Conservation (phyloP, 2,888 invertebrate species). For the Geophilus truncorum region DNA sequence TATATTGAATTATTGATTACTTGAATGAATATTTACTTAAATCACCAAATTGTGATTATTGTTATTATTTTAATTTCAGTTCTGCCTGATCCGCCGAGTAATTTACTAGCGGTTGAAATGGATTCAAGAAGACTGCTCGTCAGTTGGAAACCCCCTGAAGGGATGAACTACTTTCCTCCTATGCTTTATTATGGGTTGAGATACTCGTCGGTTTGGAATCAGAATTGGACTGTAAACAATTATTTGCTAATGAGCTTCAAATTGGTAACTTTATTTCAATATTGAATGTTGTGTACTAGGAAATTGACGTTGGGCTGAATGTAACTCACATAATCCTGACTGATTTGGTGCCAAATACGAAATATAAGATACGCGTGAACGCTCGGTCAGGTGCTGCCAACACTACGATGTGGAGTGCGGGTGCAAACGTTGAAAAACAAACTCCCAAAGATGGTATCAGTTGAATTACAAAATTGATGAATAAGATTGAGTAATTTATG, state of each 20-base stretch:
- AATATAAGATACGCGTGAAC: not conserved
- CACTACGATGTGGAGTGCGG: not conserved
- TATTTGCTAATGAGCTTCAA: not conserved
- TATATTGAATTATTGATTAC: not conserved
- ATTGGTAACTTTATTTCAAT: not conserved
- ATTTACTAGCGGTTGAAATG: not conserved
- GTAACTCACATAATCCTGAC: not conserved
- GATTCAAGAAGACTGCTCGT: not conserved
- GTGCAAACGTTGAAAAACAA: not conserved
- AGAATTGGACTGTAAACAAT: constrained; percentile 22
- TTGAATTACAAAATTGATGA: not conserved
- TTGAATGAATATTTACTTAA: not conserved
- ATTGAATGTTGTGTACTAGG: not conserved
- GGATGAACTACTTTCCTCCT: constrained; percentile 27
- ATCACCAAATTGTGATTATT: not conserved
- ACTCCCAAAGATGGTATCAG: constrained; percentile 20
- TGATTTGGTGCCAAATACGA: constrained; percentile 22
- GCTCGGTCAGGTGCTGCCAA: not conserved
- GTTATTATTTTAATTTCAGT: not conserved
- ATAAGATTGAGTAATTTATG: too few relatives aligned
- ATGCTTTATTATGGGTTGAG: not conserved
- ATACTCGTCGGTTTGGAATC: constrained; percentile 26
- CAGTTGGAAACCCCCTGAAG: not conserved
- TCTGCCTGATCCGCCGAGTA: constrained; percentile 18
- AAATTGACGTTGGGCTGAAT: not conserved